These are phyloP conservation scores for Paramormyrops kingsleyae DNA, from an alignment of 2,113 vertebrate species.

Conservation along the genomic window DNA sequence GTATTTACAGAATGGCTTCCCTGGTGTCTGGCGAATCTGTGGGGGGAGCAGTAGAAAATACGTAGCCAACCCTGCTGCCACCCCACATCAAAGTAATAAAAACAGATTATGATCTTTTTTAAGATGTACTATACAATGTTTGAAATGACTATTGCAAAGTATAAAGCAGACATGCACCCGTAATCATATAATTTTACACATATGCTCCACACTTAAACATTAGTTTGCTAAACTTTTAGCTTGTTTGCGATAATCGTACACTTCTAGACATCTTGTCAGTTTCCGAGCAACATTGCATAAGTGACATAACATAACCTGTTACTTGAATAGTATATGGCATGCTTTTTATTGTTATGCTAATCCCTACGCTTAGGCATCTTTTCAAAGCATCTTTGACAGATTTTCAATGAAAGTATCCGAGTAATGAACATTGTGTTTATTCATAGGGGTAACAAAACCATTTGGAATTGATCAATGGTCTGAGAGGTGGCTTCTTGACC, in stretches of 20 bases:
- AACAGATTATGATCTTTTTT: neutral
- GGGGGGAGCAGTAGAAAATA: neutral
- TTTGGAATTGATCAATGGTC: neutral
- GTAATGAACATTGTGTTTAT: neutral
- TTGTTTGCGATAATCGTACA: neutral
- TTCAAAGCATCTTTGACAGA: neutral
- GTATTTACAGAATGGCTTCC: neutral
- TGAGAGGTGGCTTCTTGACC: neutral
- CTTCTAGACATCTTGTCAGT: neutral
- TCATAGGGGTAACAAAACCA: neutral
- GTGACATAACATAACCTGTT: neutral
- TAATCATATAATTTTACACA: neutral
- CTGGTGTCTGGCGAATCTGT: neutral
- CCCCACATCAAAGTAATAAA: neutral
- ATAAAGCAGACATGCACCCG: neutral
- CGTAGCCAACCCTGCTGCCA: neutral
- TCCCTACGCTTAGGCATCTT: neutral
- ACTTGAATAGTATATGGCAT: neutral
- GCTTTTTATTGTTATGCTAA: neutral
- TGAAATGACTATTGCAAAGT: neutral
- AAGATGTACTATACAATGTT: neutral
- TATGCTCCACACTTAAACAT: neutral
- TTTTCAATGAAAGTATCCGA: neutral
- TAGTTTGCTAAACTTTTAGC: neutral
- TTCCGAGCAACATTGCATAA: neutral